Base-by-base conservation (phyloP, 2,888 invertebrate species). In the Philaethria dido region DNA sequence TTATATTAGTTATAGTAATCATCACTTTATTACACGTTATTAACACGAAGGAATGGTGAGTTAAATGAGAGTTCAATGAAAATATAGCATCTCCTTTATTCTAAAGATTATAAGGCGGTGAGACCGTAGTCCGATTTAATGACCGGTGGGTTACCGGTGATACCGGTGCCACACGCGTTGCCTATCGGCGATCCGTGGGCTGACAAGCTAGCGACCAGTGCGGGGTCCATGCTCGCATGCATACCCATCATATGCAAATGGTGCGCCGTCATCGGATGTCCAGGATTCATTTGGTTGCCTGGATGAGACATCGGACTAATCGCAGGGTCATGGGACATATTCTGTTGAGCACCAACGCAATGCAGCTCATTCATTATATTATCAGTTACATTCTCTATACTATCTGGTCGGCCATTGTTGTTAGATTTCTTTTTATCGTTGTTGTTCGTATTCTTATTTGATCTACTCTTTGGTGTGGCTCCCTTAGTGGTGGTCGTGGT, bases 101-200 rank as follows among this genome's bases (percentile, higher is more conserved):
- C 82, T 87, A 86, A 82, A 78, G 88, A 92, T 92, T 92, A 92
- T 92, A 92, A 92, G 91, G 97, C 95, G 84, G 97, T 97, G 80
- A 98, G 94, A 86, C 96, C 97, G 84, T 97, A 97, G 91, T 97
- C 97, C 77, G 97, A 96, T 90, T 97, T 97, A 80, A 97, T 96
- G 80, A 95, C 93, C 72, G 94, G 92, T 74, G 94, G 93, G 74
- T 80, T 88, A 57, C 78, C 76, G 48, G 90, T 82, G 67, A 92
- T 83, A 45, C 90, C 91, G 6, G 88, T 87, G 25, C 93, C 93
- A 68, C 92, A 93, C 36, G 93, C 85, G 61, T 88, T 85, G 20
- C 93, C 89, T 29, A 93, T 87, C 13, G 94, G 94, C 8, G 94
- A 93, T 57, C 94, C 91, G 74, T 93, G 93, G 44, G 93, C 92